A percentile compares a stretch with the other conserved stretches of the same genome.
These are phyloP conservation scores for Anguilla anguilla DNA, from an alignment of 2,797 vertebrate genomes.

Conservation along the genomic window DNA sequence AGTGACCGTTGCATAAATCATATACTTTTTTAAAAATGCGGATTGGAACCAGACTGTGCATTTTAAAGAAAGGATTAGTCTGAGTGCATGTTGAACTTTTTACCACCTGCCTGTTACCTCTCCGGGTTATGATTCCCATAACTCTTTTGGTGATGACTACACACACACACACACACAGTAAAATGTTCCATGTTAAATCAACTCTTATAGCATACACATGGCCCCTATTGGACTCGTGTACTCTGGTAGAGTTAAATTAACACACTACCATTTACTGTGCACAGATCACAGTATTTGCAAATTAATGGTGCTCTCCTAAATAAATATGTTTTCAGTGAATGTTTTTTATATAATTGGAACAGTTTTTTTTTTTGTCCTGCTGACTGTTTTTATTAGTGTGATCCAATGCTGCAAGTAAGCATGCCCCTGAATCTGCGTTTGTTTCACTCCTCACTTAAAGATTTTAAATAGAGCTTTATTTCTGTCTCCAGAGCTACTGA, in stretches of 20 bases:
- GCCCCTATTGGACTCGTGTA: no score
- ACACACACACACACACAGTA: not conserved
- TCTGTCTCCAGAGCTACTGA: not conserved
- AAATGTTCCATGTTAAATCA: no score
- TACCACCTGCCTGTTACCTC: constrained; percentile 20
- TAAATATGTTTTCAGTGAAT: constrained; percentile 41
- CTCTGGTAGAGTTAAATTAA: no score
- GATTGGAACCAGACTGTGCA: constrained; percentile 56
- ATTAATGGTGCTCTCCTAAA: not conserved
- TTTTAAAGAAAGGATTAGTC: constrained; percentile 59
- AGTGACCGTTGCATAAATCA: constrained; percentile 58
- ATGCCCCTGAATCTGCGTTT: not conserved
- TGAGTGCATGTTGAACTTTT: constrained; percentile 47
- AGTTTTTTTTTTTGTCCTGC: constrained; percentile 33
- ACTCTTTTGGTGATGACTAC: not conserved
- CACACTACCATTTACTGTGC: no score
- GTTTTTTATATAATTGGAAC: constrained; percentile 43
- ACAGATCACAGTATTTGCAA: not conserved
- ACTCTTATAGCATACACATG: no score
- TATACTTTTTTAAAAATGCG: constrained; percentile 47
- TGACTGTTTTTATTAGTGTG: constrained; percentile 39
- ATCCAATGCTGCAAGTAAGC: constrained; percentile 12
- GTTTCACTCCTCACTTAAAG: not conserved
- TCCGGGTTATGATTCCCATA: not conserved
- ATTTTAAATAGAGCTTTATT: not conserved